A percentile compares a stretch with the other conserved stretches of the same genome.
Evolutionary conservation across 2,888 invertebrate genomes (phyloP).

Genomic region (Meganola albula): DNA sequence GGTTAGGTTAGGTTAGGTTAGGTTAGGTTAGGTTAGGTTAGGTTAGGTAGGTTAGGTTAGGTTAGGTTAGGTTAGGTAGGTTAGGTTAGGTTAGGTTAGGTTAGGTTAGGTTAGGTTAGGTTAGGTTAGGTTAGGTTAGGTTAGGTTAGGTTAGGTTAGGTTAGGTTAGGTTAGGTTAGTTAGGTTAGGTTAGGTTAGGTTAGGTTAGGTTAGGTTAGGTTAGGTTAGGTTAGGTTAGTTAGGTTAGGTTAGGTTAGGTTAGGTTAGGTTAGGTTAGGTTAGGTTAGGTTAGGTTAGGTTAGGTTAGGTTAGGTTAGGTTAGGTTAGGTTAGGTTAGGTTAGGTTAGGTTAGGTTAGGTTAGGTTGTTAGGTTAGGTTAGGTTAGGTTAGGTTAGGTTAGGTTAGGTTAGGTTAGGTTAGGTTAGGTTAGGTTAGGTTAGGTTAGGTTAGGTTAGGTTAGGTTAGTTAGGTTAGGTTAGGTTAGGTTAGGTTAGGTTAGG

Average conservation of each 20-base stretch:
- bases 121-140: slow-evolving; percentile 11
- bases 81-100: too few relatives aligned
- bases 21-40: slow-evolving; percentile 19
- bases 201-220: slow-evolving; percentile 17
- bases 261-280: slow-evolving; percentile 13
- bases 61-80: too few relatives aligned
- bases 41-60: slow-evolving; percentile 22
- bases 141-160: slow-evolving; percentile 11
- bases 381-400: slow-evolving; percentile 24
- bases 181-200: slow-evolving; percentile 15
- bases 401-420: slow-evolving; percentile 19
- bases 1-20: slow-evolving; percentile 15
- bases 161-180: slow-evolving; percentile 14
- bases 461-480: slow-evolving; percentile 20
- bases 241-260: slow-evolving; percentile 14
- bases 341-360: slow-evolving; percentile 30
- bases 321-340: slow-evolving; percentile 28
- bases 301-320: slow-evolving; percentile 25
- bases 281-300: slow-evolving; percentile 14
- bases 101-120: slow-evolving; percentile 10
- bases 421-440: slow-evolving; percentile 17
- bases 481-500: slow-evolving; percentile 15
- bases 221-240: slow-evolving; percentile 19
- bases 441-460: slow-evolving; percentile 18
- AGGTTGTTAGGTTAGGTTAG: slow-evolving; percentile 30